Evolutionary conservation across 2,113 vertebrate species (phyloP).

Genomic region (Salvator merianae): DNA sequence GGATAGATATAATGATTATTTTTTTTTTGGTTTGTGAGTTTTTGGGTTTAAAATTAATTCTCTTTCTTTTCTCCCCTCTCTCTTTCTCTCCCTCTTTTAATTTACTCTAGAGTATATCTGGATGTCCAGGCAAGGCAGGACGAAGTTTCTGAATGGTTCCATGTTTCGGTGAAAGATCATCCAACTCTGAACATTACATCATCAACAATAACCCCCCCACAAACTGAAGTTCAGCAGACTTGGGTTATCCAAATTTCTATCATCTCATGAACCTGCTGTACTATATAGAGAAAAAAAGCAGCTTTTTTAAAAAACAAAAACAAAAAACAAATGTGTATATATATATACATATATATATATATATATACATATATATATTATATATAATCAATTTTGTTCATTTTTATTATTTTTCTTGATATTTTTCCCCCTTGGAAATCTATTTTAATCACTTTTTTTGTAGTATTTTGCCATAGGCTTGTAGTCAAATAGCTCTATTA

Average conservation of each 20-base stretch:
- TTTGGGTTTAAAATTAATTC: no score
- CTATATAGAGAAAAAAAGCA: slow-evolving; percentile 80
- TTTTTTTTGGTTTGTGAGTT: slow-evolving; percentile 8
- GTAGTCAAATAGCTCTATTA: slow-evolving; percentile 77
- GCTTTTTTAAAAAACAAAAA: slow-evolving; percentile 77
- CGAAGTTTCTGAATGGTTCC: slow-evolving; percentile 94
- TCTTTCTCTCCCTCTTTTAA: neutral
- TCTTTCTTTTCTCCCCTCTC: neutral
- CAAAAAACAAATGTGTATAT: slow-evolving; percentile 16
- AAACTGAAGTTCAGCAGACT: slow-evolving; percentile 77
- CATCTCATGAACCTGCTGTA: slow-evolving; percentile 98
- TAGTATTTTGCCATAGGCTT: slow-evolving; percentile 75
- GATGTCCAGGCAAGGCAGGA: slow-evolving; percentile 93
- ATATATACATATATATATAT: slow-evolving; percentile 75
- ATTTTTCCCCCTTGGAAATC: slow-evolving; percentile 69
- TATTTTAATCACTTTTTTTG: slow-evolving; percentile 74
- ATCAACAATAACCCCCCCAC: slow-evolving; percentile 62
- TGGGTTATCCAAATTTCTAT: slow-evolving; percentile 80
- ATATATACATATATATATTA: slow-evolving; percentile 70
- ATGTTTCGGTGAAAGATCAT: slow-evolving; percentile 87
- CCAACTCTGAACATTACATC: slow-evolving; percentile 89
- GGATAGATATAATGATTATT: neutral
- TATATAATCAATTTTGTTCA: slow-evolving; percentile 81
- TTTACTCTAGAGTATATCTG: slow-evolving; percentile 86
- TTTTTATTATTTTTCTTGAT: slow-evolving; percentile 79